A percentile compares a stretch with the other conserved stretches of the same genome.
These are phyloP conservation scores for Cataglyphis cursor DNA, from an alignment of 2,888 invertebrate species.

Conservation along the genomic window DNA sequence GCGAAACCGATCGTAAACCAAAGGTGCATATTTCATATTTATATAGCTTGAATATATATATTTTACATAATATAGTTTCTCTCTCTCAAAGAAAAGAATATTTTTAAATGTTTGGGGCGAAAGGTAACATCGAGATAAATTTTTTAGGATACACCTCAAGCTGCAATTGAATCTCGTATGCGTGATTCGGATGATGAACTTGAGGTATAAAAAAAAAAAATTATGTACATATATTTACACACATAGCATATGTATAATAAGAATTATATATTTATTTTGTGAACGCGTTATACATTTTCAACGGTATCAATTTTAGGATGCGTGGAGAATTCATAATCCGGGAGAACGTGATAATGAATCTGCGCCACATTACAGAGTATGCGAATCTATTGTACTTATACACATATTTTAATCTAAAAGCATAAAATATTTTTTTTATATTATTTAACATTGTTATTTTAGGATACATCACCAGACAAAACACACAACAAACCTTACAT, in stretches of 20 bases:
- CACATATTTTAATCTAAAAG: not conserved
- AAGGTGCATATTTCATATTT: slow-evolving; percentile 24
- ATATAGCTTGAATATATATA: not conserved
- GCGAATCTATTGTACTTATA: slow-evolving; percentile 19
- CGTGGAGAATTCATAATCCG: slow-evolving; percentile 43
- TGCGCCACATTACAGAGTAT: slow-evolving; percentile 34
- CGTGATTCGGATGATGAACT: slow-evolving; percentile 34
- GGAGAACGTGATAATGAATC: slow-evolving; percentile 49
- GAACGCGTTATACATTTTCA: not conserved
- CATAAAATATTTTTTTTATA: not conserved
- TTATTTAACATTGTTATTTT: slow-evolving; percentile 32
- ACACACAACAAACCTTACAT: slow-evolving; percentile 10
- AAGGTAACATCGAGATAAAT: not conserved
- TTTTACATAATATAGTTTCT: not conserved
- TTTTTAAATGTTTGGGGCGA: not conserved
- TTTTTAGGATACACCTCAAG: slow-evolving; percentile 34
- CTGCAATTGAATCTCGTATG: slow-evolving; percentile 21
- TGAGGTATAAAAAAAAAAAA: slow-evolving; percentile 39
- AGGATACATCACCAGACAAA: slow-evolving; percentile 26
- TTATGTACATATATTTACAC: not conserved
- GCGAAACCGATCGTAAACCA: slow-evolving; percentile 40
- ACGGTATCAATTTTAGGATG: slow-evolving; percentile 34
- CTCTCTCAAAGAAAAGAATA: not conserved
- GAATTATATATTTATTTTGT: not conserved
- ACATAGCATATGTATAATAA: not conserved